phyloP scores from a whole-genome alignment of 2,888 invertebrate species.

The Eilema depressum region DNA sequence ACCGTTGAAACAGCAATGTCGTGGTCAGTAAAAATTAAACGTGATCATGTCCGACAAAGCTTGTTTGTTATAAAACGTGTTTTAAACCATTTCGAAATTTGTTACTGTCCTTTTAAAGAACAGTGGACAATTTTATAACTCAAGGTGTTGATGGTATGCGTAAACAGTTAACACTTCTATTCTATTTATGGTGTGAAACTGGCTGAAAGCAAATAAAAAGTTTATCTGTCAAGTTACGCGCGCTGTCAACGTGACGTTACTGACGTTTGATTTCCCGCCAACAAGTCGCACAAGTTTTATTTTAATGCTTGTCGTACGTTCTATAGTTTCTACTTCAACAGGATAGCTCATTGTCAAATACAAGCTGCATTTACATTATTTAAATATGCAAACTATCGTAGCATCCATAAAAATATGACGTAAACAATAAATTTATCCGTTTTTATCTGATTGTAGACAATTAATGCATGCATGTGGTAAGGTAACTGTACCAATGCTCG shows the following conservation, averaged over 20 bases:
- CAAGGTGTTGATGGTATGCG: conserved; percentile 49
- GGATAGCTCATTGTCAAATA: conserved; percentile 45
- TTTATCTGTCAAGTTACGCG: conserved; percentile 54
- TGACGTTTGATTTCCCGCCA: conserved; percentile 56
- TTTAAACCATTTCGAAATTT: conserved; percentile 39
- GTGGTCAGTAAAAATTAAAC: conserved; percentile 59
- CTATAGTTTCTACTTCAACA: conserved; percentile 41
- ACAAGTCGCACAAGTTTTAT: conserved; percentile 41
- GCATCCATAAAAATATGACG: conserved; percentile 45
- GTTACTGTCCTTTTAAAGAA: conserved; percentile 37
- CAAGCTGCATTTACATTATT: conserved; percentile 30
- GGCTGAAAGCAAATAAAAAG: conserved; percentile 50
- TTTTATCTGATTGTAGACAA: conserved; percentile 41
- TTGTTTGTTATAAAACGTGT: conserved; percentile 47
- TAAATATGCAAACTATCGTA: conserved; percentile 48
- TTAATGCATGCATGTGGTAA: neutral
- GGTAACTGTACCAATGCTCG: too few relatives aligned
- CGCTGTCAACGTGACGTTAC: conserved; percentile 60
- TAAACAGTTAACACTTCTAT: conserved; percentile 55
- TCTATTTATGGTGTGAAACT: conserved; percentile 54
- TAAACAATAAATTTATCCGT: conserved; percentile 25
- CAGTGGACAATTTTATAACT: conserved; percentile 41
- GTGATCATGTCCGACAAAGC: conserved; percentile 40
- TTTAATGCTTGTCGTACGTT: conserved; percentile 39
- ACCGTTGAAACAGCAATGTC: conserved; percentile 46